Percentiles rank a stretch among this genome's conserved stretches.
Evolutionary conservation across 2,797 vertebrate genomes (phyloP).

Genomic region (Buphagus erythrorhynchus): DNA sequence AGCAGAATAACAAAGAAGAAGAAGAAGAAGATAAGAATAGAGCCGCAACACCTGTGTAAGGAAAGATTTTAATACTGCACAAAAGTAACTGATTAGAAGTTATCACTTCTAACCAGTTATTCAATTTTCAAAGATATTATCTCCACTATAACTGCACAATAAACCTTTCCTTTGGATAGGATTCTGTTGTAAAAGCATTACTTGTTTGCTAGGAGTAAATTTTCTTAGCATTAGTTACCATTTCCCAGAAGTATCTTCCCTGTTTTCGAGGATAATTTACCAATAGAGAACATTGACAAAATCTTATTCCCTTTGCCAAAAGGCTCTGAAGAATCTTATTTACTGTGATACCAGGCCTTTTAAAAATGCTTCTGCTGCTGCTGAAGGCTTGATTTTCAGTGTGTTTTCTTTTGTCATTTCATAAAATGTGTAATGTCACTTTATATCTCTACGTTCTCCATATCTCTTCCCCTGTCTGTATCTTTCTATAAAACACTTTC

Average conservation of each 20-base stretch:
- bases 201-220: not conserved
- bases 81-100: not conserved
- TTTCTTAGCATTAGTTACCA: not conserved
- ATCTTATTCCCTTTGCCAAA: not conserved
- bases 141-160: not conserved
- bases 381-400: not conserved
- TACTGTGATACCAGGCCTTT: not conserved
- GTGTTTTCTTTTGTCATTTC: conserved; percentile 20
- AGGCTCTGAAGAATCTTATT: not conserved
- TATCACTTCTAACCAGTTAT: not conserved
- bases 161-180: not conserved
- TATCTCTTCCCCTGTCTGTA: not conserved
- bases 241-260: not conserved
- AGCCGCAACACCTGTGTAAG: not conserved
- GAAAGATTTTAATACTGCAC: not conserved
- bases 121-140: not conserved
- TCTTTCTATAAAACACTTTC: conserved; percentile 5
- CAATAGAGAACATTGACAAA: not conserved
- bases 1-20: not conserved
- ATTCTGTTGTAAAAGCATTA: not conserved
- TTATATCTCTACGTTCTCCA: not conserved
- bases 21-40: not conserved
- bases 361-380: not conserved
- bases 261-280: conserved; percentile 19
- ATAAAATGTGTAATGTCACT: conserved; percentile 17